Evolutionary conservation across 1,140 invertebrate species (phyloP).

Genomic region (Drosophila carrolli): DNA sequence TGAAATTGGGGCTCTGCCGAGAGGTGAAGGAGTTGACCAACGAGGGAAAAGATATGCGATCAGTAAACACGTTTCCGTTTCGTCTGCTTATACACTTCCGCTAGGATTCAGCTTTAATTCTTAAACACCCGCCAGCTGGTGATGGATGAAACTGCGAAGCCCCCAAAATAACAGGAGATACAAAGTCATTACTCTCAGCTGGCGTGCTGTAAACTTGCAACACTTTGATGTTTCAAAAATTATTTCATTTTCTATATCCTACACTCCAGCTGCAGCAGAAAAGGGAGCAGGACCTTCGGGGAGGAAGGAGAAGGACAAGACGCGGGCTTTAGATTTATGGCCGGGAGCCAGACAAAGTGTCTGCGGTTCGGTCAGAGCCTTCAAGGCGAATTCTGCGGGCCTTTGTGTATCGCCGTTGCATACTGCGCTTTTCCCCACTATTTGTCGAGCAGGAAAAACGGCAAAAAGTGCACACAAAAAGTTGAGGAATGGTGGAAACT

Average conservation of each 20-base stretch:
- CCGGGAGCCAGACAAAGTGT: slow-evolving; percentile 77
- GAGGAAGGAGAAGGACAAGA: slow-evolving; percentile 25
- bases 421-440: slow-evolving; percentile 7
- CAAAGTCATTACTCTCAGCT: slow-evolving; percentile 76
- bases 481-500: slow-evolving; percentile 29
- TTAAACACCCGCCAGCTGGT: slow-evolving; percentile 46
- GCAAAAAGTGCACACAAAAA: slow-evolving; percentile 9
- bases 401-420: slow-evolving; percentile 48
- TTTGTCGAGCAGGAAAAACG: slow-evolving; percentile 1
- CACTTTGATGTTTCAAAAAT: slow-evolving; percentile 80
- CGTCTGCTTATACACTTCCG: slow-evolving; percentile 73
- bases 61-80: slow-evolving; percentile 79
- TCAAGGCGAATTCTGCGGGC: slow-evolving; percentile 53
- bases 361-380: slow-evolving; percentile 74
- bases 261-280: slow-evolving; percentile 20
- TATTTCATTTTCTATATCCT: slow-evolving; percentile 72
- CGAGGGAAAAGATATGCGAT: slow-evolving; percentile 57
- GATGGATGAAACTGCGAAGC: slow-evolving; percentile 11
- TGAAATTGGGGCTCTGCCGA: neutral
- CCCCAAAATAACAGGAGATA: slow-evolving; percentile 21
- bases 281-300: slow-evolving; percentile 24
- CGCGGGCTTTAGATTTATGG: slow-evolving; percentile 71
- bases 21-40: slow-evolving; percentile 27
- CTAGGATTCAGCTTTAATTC: slow-evolving; percentile 49
- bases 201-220: slow-evolving; percentile 62